phyloP scores from a whole-genome alignment of 1,140 invertebrate species.

The Ditylenchus dipsaci region DNA sequence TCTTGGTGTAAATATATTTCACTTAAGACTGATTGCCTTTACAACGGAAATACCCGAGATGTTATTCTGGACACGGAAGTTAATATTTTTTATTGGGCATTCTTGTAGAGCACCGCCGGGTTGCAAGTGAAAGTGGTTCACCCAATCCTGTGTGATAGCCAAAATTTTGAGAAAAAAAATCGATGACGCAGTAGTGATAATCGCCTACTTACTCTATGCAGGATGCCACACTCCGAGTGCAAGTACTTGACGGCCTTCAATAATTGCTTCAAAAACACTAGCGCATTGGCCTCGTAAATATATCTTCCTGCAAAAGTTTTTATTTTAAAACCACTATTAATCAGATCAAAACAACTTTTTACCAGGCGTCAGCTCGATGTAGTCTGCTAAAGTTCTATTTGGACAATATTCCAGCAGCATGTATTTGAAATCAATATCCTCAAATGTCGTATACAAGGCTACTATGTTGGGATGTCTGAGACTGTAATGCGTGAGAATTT shows the following conservation, averaged over 20 bases:
- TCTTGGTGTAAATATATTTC: too few species aligned
- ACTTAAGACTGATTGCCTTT: too few species aligned
- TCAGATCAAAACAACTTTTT: conserved; percentile 5
- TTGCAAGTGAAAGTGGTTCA: too few species aligned
- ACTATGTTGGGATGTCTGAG: conserved; percentile 43
- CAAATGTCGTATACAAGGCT: conserved; percentile 35
- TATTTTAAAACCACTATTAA: not conserved
- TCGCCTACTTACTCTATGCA: conserved; percentile 10
- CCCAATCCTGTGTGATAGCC: too few species aligned
- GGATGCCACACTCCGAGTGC: conserved; percentile 32
- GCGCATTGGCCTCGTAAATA: conserved; percentile 26
- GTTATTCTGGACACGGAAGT: too few species aligned
- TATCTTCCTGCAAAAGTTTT: conserved; percentile 25
- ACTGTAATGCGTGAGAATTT: conserved; percentile 29
- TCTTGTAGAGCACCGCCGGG: too few species aligned
- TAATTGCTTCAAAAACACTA: conserved; percentile 37
- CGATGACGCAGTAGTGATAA: conserved; percentile 2
- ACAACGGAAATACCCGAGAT: too few species aligned
- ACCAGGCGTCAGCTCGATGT: conserved; percentile 29
- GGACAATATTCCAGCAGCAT: conserved; percentile 39
- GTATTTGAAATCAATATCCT: conserved; percentile 37
- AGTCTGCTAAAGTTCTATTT: conserved; percentile 35
- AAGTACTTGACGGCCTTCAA: conserved; percentile 33
- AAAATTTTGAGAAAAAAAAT: conserved; percentile 1
- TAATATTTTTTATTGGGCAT: too few species aligned